These are phyloP conservation scores for Amiota minor DNA, from an alignment of 2,888 invertebrate genomes.

Conservation along the genomic window DNA sequence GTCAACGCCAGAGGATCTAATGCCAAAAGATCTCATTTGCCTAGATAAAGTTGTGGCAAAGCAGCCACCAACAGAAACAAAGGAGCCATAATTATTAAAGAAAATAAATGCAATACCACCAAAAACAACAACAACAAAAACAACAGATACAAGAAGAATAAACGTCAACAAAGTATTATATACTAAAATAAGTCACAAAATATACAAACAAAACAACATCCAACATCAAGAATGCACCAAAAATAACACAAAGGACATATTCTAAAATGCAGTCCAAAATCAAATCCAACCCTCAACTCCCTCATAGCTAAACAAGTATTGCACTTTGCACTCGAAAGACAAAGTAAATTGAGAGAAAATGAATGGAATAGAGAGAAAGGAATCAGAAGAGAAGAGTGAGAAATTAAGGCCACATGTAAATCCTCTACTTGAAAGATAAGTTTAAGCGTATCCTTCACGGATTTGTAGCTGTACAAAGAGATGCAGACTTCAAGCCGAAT, in stretches of 20 bases:
- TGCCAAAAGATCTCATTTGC: constrained; percentile 19
- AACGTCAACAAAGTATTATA: constrained; percentile 62
- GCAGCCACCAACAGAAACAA: constrained; percentile 30
- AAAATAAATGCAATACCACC: constrained; percentile 45
- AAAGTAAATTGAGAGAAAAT: background rate
- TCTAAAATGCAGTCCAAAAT: no score
- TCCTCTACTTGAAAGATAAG: constrained; percentile 17
- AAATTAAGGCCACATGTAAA: constrained; percentile 3
- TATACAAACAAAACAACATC: constrained; percentile 4
- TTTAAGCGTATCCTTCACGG: constrained; percentile 17
- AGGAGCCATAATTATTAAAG: constrained; percentile 54
- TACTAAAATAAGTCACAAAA: constrained; percentile 51
- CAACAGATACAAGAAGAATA: constrained; percentile 26
- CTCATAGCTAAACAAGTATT: no score
- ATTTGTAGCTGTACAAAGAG: background rate
- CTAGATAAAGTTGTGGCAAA: constrained; percentile 22
- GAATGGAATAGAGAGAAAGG: background rate
- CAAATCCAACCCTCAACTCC: no score
- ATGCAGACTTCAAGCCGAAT: no score
- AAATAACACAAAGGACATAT: no score
- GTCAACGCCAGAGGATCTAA: background rate
- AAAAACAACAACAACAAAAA: constrained; percentile 11
- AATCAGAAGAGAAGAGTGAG: background rate
- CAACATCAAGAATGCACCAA: background rate
- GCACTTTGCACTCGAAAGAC: background rate